Evolutionary conservation across 2,797 vertebrate species (phyloP).

Genomic region (Pelochelys cantorii): DNA sequence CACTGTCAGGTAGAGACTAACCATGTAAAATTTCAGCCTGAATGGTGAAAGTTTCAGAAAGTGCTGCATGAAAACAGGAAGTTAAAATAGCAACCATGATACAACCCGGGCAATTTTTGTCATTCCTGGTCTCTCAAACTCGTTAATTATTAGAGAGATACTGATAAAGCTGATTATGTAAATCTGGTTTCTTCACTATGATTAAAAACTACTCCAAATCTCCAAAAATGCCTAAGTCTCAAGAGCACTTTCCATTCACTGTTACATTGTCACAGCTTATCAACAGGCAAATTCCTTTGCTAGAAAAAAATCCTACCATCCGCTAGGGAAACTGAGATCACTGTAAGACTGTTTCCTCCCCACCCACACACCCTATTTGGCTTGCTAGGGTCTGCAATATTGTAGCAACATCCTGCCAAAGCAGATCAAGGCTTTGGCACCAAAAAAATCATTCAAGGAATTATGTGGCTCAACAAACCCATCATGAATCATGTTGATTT

Average conservation of each 20-base stretch:
- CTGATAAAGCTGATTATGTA: accelerated
- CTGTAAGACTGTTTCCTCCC: background rate
- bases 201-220: background rate
- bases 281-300: background rate
- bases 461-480: background rate
- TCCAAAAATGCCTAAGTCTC: background rate
- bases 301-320: background rate
- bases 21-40: background rate
- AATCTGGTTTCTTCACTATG: background rate
- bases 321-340: background rate
- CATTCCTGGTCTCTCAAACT: background rate
- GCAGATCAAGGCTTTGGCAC: background rate
- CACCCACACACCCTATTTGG: background rate
- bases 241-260: background rate
- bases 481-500: constrained; percentile 28
- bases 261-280: background rate
- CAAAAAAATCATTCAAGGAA: constrained; percentile 19
- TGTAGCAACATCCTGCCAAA: background rate
- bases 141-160: background rate
- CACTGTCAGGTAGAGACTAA: background rate
- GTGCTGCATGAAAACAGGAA: background rate
- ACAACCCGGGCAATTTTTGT: background rate
- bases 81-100: background rate
- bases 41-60: background rate
- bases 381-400: background rate